Conservation (phyloP, 2,888 invertebrate species). For the Thymelicus sylvestris region DNA sequence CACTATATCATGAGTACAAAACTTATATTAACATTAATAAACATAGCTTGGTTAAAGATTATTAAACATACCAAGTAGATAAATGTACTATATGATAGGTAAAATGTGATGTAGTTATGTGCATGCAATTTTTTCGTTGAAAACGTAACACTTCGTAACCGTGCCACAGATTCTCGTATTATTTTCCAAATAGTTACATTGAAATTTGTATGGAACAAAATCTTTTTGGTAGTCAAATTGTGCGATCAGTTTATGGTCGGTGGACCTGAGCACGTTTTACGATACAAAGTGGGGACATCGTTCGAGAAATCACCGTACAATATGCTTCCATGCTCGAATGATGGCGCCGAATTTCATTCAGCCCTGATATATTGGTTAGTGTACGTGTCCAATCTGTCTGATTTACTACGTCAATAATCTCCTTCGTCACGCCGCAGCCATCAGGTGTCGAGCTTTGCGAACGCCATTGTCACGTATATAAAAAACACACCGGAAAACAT, state of each 20-base stretch:
- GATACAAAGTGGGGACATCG: conserved; percentile 20
- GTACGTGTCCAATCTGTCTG: conserved; percentile 74
- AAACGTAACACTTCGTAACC: not conserved
- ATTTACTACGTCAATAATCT: conserved; percentile 78
- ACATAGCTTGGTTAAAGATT: no score
- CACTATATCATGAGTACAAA: no score
- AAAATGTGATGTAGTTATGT: no score
- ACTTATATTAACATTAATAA: no score
- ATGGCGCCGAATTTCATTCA: conserved; percentile 43
- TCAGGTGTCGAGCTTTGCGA: conserved; percentile 63
- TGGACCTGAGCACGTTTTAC: conserved; percentile 21
- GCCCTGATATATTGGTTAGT: conserved; percentile 65
- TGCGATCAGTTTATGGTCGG: not conserved
- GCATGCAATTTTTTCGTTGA: no score
- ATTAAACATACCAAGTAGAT: no score
- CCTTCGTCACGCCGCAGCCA: conserved; percentile 65
- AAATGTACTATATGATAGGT: no score
- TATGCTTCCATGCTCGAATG: conserved; percentile 37
- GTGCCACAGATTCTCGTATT: not conserved
- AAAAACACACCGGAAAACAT: conserved; percentile 47
- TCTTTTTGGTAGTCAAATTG: conserved; percentile 1
- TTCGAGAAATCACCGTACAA: conserved; percentile 33
- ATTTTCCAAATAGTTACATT: not conserved
- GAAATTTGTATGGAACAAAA: not conserved
- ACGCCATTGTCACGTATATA: conserved; percentile 60